Conservation (phyloP, 2,113 vertebrate genomes). For the Paramormyrops kingsleyae region DNA sequence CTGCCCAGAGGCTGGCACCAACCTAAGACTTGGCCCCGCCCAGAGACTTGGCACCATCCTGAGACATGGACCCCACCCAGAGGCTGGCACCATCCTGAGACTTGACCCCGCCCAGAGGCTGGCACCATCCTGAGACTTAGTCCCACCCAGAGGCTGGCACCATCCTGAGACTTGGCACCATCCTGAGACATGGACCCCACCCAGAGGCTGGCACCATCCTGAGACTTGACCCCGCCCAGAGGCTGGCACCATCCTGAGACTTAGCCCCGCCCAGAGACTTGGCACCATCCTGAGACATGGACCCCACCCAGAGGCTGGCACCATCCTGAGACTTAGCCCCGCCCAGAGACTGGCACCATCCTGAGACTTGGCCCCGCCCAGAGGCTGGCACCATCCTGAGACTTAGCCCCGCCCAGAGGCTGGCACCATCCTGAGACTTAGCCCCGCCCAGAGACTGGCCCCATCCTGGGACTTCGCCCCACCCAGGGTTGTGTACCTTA, state of each 20-base stretch:
- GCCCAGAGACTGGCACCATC: too few relatives aligned
- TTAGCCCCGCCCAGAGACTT: too few relatives aligned
- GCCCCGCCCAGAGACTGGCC: background rate
- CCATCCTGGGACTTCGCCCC: background rate
- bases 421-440: background rate
- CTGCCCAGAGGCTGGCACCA: too few relatives aligned
- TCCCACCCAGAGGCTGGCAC: background rate
- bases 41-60: too few relatives aligned
- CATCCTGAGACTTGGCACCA: background rate
- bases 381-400: background rate
- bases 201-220: background rate
- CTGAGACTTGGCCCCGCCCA: background rate
- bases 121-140: background rate
- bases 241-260: too few relatives aligned
- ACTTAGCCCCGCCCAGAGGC: background rate
- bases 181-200: too few relatives aligned
- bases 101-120: background rate
- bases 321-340: too few relatives aligned
- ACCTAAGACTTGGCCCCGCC: too few relatives aligned
- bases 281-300: too few relatives aligned
- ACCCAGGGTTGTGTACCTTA: conserved; percentile 68
- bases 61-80: background rate
- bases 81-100: background rate
- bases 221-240: too few relatives aligned
- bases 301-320: too few relatives aligned